Percentiles rank a stretch among this genome's conserved stretches.
phyloP scores from a whole-genome alignment of 2,888 invertebrate genomes.

The Oasisia sp. region DNA sequence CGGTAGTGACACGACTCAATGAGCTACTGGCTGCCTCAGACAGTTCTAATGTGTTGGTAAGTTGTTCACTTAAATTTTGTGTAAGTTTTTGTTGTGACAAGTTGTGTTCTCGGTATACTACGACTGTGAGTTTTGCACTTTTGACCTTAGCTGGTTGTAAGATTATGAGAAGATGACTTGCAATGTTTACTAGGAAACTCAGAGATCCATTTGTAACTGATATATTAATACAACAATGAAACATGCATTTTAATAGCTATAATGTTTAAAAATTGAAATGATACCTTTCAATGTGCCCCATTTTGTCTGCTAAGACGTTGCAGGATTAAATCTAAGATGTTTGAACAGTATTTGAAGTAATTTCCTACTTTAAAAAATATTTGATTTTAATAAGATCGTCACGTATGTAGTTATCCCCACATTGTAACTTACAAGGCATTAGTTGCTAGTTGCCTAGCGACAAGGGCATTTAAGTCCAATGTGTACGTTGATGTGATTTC shows the following conservation, averaged over 20 bases:
- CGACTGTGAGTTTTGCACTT: neutral
- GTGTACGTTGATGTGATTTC: constrained; percentile 22
- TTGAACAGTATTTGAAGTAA: too few relatives aligned
- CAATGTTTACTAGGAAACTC: too few relatives aligned
- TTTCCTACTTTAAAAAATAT: too few relatives aligned
- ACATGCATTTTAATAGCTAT: neutral
- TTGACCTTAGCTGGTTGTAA: too few relatives aligned
- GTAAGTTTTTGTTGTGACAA: neutral
- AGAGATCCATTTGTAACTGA: neutral
- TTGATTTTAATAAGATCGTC: neutral
- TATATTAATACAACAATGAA: neutral
- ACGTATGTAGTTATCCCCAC: neutral
- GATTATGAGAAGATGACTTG: too few relatives aligned
- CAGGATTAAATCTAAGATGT: too few relatives aligned
- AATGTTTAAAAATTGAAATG: neutral
- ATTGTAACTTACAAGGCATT: neutral
- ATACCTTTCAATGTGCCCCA: neutral
- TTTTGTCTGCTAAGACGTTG: too few relatives aligned
- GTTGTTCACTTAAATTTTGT: constrained; percentile 18
- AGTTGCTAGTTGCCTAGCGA: neutral
- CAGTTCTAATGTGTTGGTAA: constrained; percentile 41
- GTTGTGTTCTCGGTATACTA: neutral
- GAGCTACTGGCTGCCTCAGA: constrained; percentile 36
- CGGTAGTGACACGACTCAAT: constrained; percentile 48
- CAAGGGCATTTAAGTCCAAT: neutral